A percentile compares a stretch with the other conserved stretches of the same genome.
Evolutionary conservation across 1,140 invertebrate genomes (phyloP).

Genomic region (Lepidurus apus): DNA sequence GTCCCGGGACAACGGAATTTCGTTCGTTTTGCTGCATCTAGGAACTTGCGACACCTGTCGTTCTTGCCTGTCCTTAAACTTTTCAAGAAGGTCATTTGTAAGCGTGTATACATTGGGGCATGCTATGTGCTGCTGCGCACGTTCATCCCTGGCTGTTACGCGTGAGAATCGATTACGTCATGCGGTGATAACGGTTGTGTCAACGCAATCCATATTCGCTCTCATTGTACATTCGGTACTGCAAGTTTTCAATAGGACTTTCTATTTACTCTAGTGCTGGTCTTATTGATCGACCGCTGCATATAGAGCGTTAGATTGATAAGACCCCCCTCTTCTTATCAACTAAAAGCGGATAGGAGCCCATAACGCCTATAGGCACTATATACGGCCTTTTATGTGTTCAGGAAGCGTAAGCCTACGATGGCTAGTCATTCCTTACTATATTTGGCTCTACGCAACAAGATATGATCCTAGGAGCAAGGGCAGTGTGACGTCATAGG

Average conservation of each 20-base stretch:
- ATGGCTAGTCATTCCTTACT: not conserved
- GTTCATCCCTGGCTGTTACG: not conserved
- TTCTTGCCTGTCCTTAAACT: not conserved
- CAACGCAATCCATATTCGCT: not conserved
- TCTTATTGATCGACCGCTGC: not conserved
- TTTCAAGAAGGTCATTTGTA: not conserved
- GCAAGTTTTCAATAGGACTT: no score
- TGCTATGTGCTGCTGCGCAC: not conserved
- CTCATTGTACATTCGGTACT: not conserved
- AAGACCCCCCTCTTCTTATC: no score
- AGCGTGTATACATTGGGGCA: not conserved
- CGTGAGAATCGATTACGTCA: constrained; percentile 25
- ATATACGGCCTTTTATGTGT: no score
- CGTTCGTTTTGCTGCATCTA: not conserved
- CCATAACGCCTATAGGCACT: no score
- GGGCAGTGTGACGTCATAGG: not conserved
- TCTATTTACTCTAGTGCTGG: not conserved
- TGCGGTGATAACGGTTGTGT: constrained; percentile 22
- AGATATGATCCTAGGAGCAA: not conserved
- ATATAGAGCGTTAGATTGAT: not conserved
- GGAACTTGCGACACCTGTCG: constrained; percentile 5
- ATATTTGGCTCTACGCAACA: not conserved
- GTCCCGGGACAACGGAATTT: not conserved
- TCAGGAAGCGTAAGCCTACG: not conserved
- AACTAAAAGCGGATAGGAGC: no score